These are phyloP conservation scores for Macrobrachium rosenbergii DNA, from an alignment of 1,140 invertebrate species.

Conservation along the genomic window DNA sequence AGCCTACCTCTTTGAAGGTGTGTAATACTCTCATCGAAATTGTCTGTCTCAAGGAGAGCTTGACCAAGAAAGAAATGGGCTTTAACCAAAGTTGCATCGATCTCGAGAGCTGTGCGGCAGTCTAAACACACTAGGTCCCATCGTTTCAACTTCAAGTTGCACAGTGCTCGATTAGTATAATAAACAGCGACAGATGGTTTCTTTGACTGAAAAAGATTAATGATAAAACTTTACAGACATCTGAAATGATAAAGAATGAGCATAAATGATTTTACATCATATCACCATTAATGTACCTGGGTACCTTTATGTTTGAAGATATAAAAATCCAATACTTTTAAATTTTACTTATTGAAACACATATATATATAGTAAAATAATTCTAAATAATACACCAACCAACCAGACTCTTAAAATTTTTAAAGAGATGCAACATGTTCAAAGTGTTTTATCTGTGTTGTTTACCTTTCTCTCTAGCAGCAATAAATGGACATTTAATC, in stretches of 20 bases:
- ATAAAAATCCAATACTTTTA: too few species aligned
- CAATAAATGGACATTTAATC: too few species aligned
- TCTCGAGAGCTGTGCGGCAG: constrained; percentile 86
- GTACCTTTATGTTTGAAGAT: too few species aligned
- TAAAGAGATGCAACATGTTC: too few species aligned
- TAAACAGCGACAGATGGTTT: constrained; percentile 93
- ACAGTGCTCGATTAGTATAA: constrained; percentile 96
- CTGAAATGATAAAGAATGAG: constrained; percentile 9
- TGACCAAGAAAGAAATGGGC: constrained; percentile 97
- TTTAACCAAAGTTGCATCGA: constrained; percentile 88
- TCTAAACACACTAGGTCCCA: constrained; percentile 93
- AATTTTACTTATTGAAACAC: too few species aligned
- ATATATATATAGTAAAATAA: too few species aligned
- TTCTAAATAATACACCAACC: too few species aligned
- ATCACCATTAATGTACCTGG: too few species aligned
- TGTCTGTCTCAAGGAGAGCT: constrained; percentile 86
- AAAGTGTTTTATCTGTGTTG: too few species aligned
- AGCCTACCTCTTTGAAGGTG: constrained; percentile 89
- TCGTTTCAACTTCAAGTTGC: constrained; percentile 80
- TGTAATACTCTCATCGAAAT: constrained; percentile 94
- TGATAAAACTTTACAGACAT: not conserved
- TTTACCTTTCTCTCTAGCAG: too few species aligned
- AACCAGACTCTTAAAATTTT: too few species aligned
- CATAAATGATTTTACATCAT: not conserved
- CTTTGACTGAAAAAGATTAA: constrained; percentile 84